Evolutionary conservation across 2,797 vertebrate species (phyloP), one percentile per base, ranked within the genome.

Genomic region (Danio kyathit): DNA sequence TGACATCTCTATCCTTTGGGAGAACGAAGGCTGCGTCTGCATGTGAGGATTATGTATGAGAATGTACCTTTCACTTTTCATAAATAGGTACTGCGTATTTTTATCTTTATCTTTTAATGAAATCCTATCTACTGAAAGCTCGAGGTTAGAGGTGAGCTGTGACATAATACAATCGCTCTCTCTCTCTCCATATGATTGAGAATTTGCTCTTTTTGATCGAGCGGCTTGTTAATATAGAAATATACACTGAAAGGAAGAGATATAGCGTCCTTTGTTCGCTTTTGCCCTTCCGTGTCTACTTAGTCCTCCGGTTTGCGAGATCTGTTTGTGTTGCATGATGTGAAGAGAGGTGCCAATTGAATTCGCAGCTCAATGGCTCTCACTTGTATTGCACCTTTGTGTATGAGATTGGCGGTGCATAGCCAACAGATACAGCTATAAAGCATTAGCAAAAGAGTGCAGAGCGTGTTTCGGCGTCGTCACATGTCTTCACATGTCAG

Each of bases 1-100:
- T 75, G 85, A 87, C 80, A 88, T 85, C 89, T 86, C 67, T 82
- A 89, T 88, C 89, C 81, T 84, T 51, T 65, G 81, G 75, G 85
- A 81, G 52, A 74, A 74, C 0, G 51, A 57, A 73, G 78, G 41
- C 16, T 72, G 48, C 9, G 13, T 64, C 56, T 65, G 54, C 82
- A 63, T 74, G 70, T 73, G 54, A 48, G 70, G 52, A 59, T 56
- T 83, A 29, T 81, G 56, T 65, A 60, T 51, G 52, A 66, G 44
- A 76, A 70, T 13, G 56, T 81, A 52, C 21, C 52, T 80, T 72
- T 75, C 9, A 43, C 51, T 64, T 72, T 19, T 48, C 49, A 48
- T 56, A 13, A 51, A 72, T 52, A 71, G 29, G 7, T 19, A 60
- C 44, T 40, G 56, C 52, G 13, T 43, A 41, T 79, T 49, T 63